Conservation (phyloP, 2,888 invertebrate species). For the Spodoptera picta region DNA sequence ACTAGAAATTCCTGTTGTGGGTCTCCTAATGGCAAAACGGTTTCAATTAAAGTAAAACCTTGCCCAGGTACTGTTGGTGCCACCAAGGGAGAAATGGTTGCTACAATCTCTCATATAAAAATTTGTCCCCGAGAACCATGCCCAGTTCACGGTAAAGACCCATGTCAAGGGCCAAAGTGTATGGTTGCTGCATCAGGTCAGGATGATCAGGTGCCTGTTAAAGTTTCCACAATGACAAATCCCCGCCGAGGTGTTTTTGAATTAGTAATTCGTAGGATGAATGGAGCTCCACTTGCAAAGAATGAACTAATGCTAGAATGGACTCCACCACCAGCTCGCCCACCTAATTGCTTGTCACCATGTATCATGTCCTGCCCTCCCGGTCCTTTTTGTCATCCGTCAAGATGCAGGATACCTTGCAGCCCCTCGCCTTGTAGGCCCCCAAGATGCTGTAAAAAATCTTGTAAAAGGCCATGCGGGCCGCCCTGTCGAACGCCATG, state of each 20-base stretch:
- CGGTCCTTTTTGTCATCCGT: slow-evolving; percentile 22
- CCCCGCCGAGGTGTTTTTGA: slow-evolving; percentile 84
- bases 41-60: slow-evolving; percentile 71
- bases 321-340: slow-evolving; percentile 77
- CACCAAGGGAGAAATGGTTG: slow-evolving; percentile 72
- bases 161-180: slow-evolving; percentile 79
- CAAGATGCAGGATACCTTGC: slow-evolving; percentile 39
- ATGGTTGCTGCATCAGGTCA: slow-evolving; percentile 63
- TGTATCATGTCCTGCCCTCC: slow-evolving; percentile 35
- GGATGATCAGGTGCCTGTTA: slow-evolving; percentile 73
- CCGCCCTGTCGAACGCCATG: not conserved
- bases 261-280: slow-evolving; percentile 78
- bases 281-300: slow-evolving; percentile 79
- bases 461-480: slow-evolving; percentile 44
- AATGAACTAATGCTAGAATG: slow-evolving; percentile 85
- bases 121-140: slow-evolving; percentile 76
- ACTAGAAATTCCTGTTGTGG: slow-evolving; percentile 58
- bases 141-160: slow-evolving; percentile 71
- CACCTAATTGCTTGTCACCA: slow-evolving; percentile 37
- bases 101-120: slow-evolving; percentile 78
- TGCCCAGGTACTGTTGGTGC: slow-evolving; percentile 61
- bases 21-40: slow-evolving; percentile 65
- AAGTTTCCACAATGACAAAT: slow-evolving; percentile 75
- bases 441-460: slow-evolving; percentile 26
- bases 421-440: slow-evolving; percentile 41